phyloP scores from a whole-genome alignment of 30 jellyfish, hydroid and myxozoan species.

The Aurelia coerulea region DNA sequence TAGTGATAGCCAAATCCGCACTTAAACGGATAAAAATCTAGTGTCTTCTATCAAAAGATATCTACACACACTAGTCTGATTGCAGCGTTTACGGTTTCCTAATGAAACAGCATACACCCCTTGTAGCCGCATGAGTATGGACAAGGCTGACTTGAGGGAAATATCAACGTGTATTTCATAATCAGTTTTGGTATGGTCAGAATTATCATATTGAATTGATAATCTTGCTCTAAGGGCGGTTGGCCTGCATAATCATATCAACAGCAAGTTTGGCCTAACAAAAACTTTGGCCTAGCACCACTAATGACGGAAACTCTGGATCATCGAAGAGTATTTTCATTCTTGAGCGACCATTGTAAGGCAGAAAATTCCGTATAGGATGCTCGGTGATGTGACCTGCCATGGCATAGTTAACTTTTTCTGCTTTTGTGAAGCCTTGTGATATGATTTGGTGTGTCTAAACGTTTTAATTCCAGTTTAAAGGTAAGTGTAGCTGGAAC shows the following conservation, averaged over 20 bases:
- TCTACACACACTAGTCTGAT: constrained; percentile 54
- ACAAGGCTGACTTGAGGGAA: constrained; percentile 22
- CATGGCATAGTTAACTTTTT: too few species aligned
- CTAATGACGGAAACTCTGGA: too few species aligned
- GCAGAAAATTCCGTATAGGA: too few species aligned
- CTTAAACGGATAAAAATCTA: constrained; percentile 50
- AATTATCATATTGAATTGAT: constrained; percentile 32
- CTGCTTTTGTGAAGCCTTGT: too few species aligned
- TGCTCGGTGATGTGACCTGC: too few species aligned
- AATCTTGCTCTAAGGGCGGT: constrained; percentile 2
- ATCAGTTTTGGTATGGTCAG: constrained; percentile 66
- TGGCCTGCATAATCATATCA: not conserved
- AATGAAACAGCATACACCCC: constrained; percentile 62
- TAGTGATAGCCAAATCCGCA: constrained; percentile 57
- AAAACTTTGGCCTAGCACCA: too few species aligned
- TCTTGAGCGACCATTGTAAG: too few species aligned
- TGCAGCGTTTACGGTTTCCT: constrained; percentile 56
- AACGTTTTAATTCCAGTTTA: too few species aligned
- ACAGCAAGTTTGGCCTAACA: constrained; percentile 9
- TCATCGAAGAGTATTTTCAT: too few species aligned
- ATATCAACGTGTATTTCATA: constrained; percentile 41
- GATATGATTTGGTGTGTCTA: too few species aligned
- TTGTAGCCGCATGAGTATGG: constrained; percentile 43
- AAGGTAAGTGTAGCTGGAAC: too few species aligned
- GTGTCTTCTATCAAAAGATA: constrained; percentile 53